phyloP scores from a whole-genome alignment of 2,888 invertebrate species.

The Chorisops tibialis region DNA sequence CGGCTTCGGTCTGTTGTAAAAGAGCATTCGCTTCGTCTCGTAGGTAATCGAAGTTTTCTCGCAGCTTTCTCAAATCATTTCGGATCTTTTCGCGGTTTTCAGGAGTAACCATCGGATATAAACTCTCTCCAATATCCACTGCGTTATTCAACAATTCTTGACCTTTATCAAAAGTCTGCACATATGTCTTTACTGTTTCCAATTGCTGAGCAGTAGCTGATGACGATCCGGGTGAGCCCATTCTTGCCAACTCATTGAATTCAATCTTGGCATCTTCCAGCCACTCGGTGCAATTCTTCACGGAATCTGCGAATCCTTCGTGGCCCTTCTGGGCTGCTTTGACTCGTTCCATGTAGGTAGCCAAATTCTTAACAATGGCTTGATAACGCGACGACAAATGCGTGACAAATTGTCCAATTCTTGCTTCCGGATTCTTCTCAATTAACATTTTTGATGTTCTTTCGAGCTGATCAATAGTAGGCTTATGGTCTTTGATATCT shows the following conservation, averaged over 20 bases:
- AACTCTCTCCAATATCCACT: conserved; percentile 81
- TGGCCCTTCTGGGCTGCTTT: conserved; percentile 65
- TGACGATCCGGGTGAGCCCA: conserved; percentile 69
- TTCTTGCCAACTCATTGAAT: conserved; percentile 67
- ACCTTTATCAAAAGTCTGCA: conserved; percentile 69
- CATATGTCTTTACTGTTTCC: conserved; percentile 63
- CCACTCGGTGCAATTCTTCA: conserved; percentile 74
- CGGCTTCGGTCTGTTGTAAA: conserved; percentile 83
- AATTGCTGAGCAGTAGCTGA: conserved; percentile 70
- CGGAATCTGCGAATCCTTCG: conserved; percentile 66
- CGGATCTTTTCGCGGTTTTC: conserved; percentile 84
- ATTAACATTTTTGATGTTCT: conserved; percentile 69
- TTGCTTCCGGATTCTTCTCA: conserved; percentile 75
- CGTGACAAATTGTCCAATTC: conserved; percentile 75
- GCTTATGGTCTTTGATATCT: conserved; percentile 63
- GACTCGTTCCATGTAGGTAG: conserved; percentile 68
- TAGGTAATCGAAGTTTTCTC: conserved; percentile 80
- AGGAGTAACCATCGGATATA: conserved; percentile 82
- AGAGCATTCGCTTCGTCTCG: conserved; percentile 80
- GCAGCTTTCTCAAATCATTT: conserved; percentile 72
- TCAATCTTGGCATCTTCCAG: conserved; percentile 70
- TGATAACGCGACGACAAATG: conserved; percentile 76
- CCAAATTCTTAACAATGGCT: conserved; percentile 67
- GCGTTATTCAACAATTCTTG: conserved; percentile 74
- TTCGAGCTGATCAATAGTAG: conserved; percentile 65